Evolutionary conservation across 30 jellyfish, hydroid and myxozoan species (phyloP), one percentile per base, ranked within the genome.

Genomic region (Aurelia sp.): DNA sequence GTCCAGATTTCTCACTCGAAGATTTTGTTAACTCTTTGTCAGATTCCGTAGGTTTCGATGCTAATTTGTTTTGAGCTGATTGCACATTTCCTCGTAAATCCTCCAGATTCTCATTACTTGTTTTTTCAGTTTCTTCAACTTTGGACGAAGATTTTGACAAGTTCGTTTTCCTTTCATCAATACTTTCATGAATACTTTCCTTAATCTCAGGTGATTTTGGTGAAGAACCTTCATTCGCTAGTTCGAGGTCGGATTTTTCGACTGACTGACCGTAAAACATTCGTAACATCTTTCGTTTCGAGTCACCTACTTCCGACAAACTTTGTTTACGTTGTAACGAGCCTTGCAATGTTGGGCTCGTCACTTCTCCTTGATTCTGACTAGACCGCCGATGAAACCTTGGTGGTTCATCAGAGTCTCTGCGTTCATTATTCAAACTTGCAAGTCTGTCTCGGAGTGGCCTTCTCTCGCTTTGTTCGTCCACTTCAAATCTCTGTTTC

Each of bases 261-360:
- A 90, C 84, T 58, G 99, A 95, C 27, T 79, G 93, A 4, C 97
- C 97, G 84, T 95, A 95, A 89, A 95, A 91, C 99, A 89, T 95
- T 74, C 99, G 97, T 51, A 95, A 55, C 93, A 84, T 85, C 88
- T 68, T 89, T 44, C 99, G 96, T 40, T 95, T 90, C 59, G 96
- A 97, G 84, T 82, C 96, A 67, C 97, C 97, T n/a, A 93, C 63
- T 51, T 95, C 99, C 31, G 95, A 52, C 30, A 71, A 40, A 71
- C 98, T 95, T 44, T 72, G 86, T 82, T 95, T 95, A 22, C 98
- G 96, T 51, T 76, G 88, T 21, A 60, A 35, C 47, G 48, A 79
- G 22, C 76, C 74, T 21, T 62, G 23, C 33, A 12, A 21, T 59
- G 69, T 59, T 19, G 88, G 48, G 15, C 53, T 77, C 72, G 27